Percentiles rank a stretch among this genome's conserved stretches.
Evolutionary conservation across 1,140 invertebrate species (phyloP).

Genomic region (Cyclargus thomasi): DNA sequence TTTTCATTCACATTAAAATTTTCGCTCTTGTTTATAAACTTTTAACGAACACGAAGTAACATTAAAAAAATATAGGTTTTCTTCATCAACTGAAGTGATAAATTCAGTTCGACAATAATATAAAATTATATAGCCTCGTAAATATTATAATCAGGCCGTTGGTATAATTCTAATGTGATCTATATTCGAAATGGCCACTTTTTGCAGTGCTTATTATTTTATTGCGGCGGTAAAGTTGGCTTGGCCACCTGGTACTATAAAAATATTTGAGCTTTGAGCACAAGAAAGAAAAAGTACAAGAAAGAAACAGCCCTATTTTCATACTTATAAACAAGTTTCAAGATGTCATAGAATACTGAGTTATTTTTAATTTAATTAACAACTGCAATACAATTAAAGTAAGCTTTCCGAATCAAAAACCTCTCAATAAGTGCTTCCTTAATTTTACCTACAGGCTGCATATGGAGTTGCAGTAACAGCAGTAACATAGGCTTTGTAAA

Average conservation of each 20-base stretch:
- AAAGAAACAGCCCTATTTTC: too few species aligned
- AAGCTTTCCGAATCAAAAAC: too few species aligned
- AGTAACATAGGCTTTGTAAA: neutral
- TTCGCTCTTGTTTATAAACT: too few species aligned
- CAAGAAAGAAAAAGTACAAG: too few species aligned
- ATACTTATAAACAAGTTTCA: too few species aligned
- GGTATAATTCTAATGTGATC: constrained; percentile 6
- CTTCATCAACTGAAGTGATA: neutral
- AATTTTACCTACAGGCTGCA: neutral
- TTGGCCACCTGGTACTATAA: neutral
- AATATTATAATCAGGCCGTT: neutral
- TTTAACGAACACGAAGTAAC: too few species aligned
- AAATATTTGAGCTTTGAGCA: neutral
- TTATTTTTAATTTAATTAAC: too few species aligned
- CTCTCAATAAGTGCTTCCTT: neutral
- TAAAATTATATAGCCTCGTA: neutral
- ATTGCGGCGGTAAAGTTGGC: neutral
- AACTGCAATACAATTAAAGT: too few species aligned
- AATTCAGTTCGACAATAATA: neutral
- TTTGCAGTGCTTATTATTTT: constrained; percentile 5
- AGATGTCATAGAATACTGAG: too few species aligned
- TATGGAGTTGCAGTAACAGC: neutral
- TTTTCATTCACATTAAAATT: too few species aligned
- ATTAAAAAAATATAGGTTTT: too few species aligned
- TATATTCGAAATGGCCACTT: neutral